A percentile compares a stretch with the other conserved stretches of the same genome.
phyloP scores from a whole-genome alignment of 2,797 vertebrate genomes.

The Crypturellus tataupa region DNA sequence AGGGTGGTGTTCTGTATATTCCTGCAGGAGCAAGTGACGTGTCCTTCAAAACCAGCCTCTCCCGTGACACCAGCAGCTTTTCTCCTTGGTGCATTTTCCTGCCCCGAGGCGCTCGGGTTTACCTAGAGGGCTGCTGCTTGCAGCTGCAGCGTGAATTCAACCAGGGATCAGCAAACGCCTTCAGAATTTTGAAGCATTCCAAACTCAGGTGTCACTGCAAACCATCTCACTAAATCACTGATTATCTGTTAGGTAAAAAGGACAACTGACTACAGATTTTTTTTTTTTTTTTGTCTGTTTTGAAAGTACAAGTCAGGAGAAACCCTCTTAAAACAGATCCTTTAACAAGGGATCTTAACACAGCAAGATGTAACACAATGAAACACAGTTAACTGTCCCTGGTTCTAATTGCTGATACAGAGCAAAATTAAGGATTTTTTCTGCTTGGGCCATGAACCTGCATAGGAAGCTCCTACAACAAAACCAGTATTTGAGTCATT shows the following conservation, averaged over 20 bases:
- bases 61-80: not conserved
- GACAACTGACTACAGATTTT: not conserved
- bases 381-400: not conserved
- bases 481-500: not conserved
- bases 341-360: not conserved
- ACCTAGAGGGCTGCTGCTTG: not conserved
- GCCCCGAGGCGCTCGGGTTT: not conserved
- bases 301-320: not conserved
- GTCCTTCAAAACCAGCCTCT: not conserved
- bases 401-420: not conserved
- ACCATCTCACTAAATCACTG: not conserved
- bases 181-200: not conserved
- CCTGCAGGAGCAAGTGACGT: not conserved
- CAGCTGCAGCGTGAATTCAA: not conserved
- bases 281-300: not conserved
- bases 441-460: not conserved
- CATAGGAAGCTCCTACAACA: not conserved
- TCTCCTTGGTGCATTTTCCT: not conserved
- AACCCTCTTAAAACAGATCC: not conserved
- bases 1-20: accelerated
- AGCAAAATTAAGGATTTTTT: not conserved
- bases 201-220: no score
- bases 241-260: not conserved
- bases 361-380: not conserved
- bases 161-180: not conserved